Evolutionary conservation across 2,888 invertebrate species (phyloP), one percentile per base, ranked within the genome.

Genomic region (Schizaphis graminum): DNA sequence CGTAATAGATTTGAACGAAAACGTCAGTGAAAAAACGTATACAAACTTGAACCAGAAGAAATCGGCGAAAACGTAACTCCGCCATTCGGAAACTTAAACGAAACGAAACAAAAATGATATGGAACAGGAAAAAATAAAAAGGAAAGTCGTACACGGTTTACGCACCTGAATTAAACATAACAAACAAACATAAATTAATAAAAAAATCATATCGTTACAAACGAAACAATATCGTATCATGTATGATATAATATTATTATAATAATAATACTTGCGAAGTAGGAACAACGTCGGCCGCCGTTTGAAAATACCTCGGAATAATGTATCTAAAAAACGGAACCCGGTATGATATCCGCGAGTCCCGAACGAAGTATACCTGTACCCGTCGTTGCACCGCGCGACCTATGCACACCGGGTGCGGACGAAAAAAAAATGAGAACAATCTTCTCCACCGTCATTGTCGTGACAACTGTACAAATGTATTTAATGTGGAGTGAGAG

Each of bases 251-350:
- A 77, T 77, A 77, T 35, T 77, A 86, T 26, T 44, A 86, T 77
- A 53, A 91, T 93, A 89, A 93, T 93, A 93, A 93, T 93, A 93
- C 89, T 90, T 90, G 89, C 67, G 61, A 77, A 91, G 94, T 90
- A 94, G 94, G 94, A 94, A 94, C 94, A 94, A 90, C 94, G 92
- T 49, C 35, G n/a, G 21, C 35, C 35, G 77, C 35, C 77, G 77
- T 47, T 88, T 88, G 49, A 16, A 67, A 61, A 35, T 26, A 57
- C n/a, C 13, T 24, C 35, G 87, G 92, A 26, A 84, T 87, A 87
- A 4, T 24, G 77, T 35, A 77, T 77, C 35, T 3, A 35, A 47
- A 49, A 90, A 90, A 47, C 61, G 2, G 67, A 67, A n/a, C n/a
- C 53, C 1, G 53, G 21, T 16, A 21, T 53, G 49, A 21, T 47